phyloP scores from a whole-genome alignment of 2,888 invertebrate genomes.

The Catocala nupta region DNA sequence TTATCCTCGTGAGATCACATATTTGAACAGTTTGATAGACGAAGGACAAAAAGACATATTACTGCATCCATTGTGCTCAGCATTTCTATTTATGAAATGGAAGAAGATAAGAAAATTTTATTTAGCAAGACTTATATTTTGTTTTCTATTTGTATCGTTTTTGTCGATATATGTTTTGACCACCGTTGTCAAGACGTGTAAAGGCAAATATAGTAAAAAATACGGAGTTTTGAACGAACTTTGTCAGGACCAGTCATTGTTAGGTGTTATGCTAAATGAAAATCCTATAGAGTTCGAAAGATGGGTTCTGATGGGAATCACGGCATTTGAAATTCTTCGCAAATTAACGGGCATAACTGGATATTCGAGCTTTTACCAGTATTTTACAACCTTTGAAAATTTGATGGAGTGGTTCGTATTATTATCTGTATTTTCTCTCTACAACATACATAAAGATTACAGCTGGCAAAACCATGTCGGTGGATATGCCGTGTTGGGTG shows the following conservation, averaged over 20 bases:
- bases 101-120: constrained; percentile 96
- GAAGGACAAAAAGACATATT: constrained; percentile 96
- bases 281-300: constrained; percentile 94
- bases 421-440: constrained; percentile 93
- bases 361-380: constrained; percentile 92
- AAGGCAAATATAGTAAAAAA: constrained; percentile 79
- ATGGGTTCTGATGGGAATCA: constrained; percentile 92
- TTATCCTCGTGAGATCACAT: constrained; percentile 94
- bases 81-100: constrained; percentile 96
- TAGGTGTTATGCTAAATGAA: constrained; percentile 90
- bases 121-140: constrained; percentile 92
- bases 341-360: constrained; percentile 94
- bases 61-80: constrained; percentile 94
- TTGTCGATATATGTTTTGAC: constrained; percentile 93
- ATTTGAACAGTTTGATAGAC: constrained; percentile 94
- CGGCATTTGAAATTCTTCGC: constrained; percentile 92
- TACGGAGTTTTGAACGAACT: constrained; percentile 89
- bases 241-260: constrained; percentile 91
- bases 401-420: constrained; percentile 96
- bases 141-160: constrained; percentile 92
- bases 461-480: constrained; percentile 96
- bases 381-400: constrained; percentile 94
- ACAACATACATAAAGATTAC: constrained; percentile 92
- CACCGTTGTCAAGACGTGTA: constrained; percentile 91
- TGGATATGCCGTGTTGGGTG: constrained; percentile 94